Evolutionary conservation across 1,140 invertebrate genomes (phyloP), one percentile per base, ranked within the genome.

Genomic region (Goniozus legneri): DNA sequence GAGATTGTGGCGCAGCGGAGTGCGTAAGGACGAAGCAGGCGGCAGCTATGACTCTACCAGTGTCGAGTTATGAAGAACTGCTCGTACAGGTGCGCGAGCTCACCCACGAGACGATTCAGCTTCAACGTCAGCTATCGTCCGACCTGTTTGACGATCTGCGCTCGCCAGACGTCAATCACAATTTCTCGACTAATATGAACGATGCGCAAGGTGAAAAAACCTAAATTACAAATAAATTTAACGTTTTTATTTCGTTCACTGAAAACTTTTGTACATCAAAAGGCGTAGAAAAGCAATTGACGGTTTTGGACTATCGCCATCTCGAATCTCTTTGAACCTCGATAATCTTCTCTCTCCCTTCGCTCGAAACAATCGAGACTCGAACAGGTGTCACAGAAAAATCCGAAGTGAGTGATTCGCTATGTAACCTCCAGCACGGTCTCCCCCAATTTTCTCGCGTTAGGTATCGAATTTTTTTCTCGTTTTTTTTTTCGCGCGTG

Each of bases 51-150:
- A 79, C 75, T 62, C 65, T 79, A 47, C 77, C 78, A 38, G 76
- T 78, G 46, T 76, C 75, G 14, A 78, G 71, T 47, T 79, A 79
- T 62, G 77, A 79, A 60, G 77, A 79, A 45, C 68, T 80, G 36
- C 69, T 80, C 52, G 67, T 69, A 44, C 70, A 75, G 37, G 77
- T 80, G 21, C 74, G 77, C 21, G 75, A 71, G 38, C 65, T 80
- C 40, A 80, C 76, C 8, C 69, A 78, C 56, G 78, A 80, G 56
- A 79, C 74, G 20, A 75, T 75, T 34, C 64, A 68, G 10, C 50
- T 77, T 20, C 69, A 74, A 16, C 49, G 67, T 33, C 71, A 77
- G 51, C 52, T 77, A 22, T 67, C 67, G 15, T 69, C 69, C 10
- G 68, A 74, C 37, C 45, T 73, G n/a, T 60, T 64, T 37, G 56